These are phyloP conservation scores for Zaprionus capensis DNA, from an alignment of 1,140 invertebrate genomes.

Conservation along the genomic window DNA sequence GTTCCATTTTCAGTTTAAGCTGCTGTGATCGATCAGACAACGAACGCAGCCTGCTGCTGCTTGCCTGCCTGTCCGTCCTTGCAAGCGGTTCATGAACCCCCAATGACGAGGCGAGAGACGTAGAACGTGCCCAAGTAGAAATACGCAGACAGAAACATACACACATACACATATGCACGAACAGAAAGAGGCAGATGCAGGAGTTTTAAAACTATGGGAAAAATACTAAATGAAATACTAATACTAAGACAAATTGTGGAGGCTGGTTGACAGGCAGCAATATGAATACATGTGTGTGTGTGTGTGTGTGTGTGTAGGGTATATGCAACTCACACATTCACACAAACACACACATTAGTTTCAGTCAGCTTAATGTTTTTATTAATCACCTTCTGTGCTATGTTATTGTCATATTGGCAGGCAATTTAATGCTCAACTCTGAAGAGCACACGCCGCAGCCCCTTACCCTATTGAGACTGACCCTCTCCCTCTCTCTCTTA, in stretches of 20 bases:
- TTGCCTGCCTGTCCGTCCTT: slow-evolving; percentile 60
- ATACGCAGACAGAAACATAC: slow-evolving; percentile 40
- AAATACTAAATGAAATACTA: not conserved
- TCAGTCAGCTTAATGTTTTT: slow-evolving; percentile 1
- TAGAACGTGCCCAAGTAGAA: slow-evolving; percentile 67
- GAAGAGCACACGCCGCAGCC: slow-evolving; percentile 7
- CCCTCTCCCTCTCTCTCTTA: slow-evolving; percentile 40
- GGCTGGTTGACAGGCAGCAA: not conserved
- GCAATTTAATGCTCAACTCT: slow-evolving; percentile 25
- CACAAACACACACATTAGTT: not conserved
- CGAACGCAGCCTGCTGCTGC: slow-evolving; percentile 17
- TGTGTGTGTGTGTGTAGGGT: not conserved
- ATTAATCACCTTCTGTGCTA: slow-evolving; percentile 20
- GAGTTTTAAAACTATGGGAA: slow-evolving; percentile 38
- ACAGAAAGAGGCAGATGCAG: slow-evolving; percentile 11
- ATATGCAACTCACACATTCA: not conserved
- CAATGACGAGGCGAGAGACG: slow-evolving; percentile 58
- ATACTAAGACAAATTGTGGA: not conserved
- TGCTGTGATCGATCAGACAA: slow-evolving; percentile 65
- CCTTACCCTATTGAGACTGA: slow-evolving; percentile 30
- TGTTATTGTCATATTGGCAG: slow-evolving; percentile 79
- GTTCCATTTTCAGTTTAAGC: slow-evolving; percentile 56
- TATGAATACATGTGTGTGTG: not conserved
- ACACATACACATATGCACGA: not conserved
- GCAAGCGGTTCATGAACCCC: slow-evolving; percentile 76